Percentiles rank a stretch among this genome's conserved stretches.
Conservation (phyloP, 2,797 vertebrate species). For the Galagoides demidoff region DNA sequence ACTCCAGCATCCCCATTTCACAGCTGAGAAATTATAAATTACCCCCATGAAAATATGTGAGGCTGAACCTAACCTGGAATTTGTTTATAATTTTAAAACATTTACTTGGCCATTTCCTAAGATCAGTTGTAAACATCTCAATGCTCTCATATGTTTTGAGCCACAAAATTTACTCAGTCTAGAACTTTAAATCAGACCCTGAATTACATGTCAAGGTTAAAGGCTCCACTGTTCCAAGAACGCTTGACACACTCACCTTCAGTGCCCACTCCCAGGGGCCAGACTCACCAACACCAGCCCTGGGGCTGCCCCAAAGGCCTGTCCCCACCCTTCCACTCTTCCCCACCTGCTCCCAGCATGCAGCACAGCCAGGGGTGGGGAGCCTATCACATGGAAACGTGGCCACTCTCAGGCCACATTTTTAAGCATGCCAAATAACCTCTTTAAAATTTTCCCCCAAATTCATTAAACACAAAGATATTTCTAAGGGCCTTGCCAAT, state of each 20-base stretch:
- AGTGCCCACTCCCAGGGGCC: not conserved
- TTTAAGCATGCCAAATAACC: not conserved
- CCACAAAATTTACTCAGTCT: not conserved
- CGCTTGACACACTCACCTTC: not conserved
- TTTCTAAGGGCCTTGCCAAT: not conserved
- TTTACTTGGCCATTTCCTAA: slow-evolving; percentile 48
- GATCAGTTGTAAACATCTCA: slow-evolving; percentile 10
- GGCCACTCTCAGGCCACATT: not conserved
- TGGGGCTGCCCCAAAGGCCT: not conserved
- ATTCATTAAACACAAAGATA: not conserved
- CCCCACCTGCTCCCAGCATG: not conserved
- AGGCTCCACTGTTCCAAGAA: not conserved
- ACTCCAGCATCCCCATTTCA: not conserved
- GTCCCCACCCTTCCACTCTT: not conserved
- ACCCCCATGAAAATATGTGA: not conserved
- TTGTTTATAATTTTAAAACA: slow-evolving; percentile 2
- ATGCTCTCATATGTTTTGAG: not conserved
- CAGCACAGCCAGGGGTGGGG: fast-evolving
- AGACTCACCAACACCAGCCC: not conserved
- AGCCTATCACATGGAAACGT: too few relatives aligned
- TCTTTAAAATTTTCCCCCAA: not conserved
- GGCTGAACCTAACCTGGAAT: not conserved
- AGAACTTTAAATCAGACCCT: not conserved
- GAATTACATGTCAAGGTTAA: not conserved
- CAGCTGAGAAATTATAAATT: not conserved